Base-by-base conservation (phyloP, 2,888 invertebrate species). In the Phrixothrix hirtus region DNA sequence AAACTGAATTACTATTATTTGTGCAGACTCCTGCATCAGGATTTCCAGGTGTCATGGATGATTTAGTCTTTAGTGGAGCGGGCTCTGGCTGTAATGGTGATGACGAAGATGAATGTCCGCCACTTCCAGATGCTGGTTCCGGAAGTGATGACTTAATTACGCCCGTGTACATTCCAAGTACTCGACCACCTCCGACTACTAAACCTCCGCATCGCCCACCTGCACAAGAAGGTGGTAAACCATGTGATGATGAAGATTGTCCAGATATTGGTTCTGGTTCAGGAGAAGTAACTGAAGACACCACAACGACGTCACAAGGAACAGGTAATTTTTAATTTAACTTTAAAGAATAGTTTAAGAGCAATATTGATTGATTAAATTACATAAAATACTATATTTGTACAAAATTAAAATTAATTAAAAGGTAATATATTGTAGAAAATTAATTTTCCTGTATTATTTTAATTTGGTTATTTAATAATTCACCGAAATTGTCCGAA, bases 101-200 rank as follows among this genome's bases (percentile, higher is more conserved):
- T 68, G 83, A 83, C 66, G 95, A 95, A 72, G 95, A 94, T 66
- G 94, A 94, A 61, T 95, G 95, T 71, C 84, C 86, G 1, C 91
- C 92, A 7, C 80, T 89, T 21, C 89, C 89, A 25, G 91, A 92
- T 63, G 84, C 87, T 1, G 90, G 89, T 6, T 73, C 73, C 1
- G 88, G 90, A 30, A 92, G 92, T 58, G 95, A 95, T 72, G 95
- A 95, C 72, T 83, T 96, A 46, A 93, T 95, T 61, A 95, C 93
- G 0, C 94, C 95, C 0, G 92, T 95, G 1, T 93, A 92, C 73
- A 88, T 92, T 9, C 91, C 92, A 1, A 88, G 92, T 1, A 86
- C 87, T 21, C 81, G 83, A 63, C 88, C 88, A 9, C 86, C 87
- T 6, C 73, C 82, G 13, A 84, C 86, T 1, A 82, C 77, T 25